Base-by-base conservation (phyloP, 30 jellyfish, hydroid and myxozoan genomes). In the Clytia hemisphaerica region DNA sequence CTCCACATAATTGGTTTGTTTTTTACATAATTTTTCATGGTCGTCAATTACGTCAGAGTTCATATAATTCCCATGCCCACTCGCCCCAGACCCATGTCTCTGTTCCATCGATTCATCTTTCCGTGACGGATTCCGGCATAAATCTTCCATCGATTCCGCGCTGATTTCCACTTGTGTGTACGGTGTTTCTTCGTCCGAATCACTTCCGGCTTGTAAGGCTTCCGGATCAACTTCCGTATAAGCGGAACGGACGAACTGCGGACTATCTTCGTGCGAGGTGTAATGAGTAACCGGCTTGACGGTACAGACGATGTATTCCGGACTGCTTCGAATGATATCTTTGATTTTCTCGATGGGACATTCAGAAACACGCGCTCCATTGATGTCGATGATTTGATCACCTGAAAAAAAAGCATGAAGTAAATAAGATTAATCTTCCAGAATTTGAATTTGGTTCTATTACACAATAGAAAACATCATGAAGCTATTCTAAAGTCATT, bases 261-360 rank as follows among this genome's bases (percentile, higher is more conserved):
- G 93, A 67, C 93, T 85, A 58, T 51, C 76, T 27, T 85, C 96
- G 30, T 78, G 75, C 28, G 64, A 61, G 4, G 83, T 76, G 50
- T 85, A 85, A 69, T 85, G 96, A 1, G 96, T 85, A 37, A 85
- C 94, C 28, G 96, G 96, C 33, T 85, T 85, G 27, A 85, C 96
- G 6, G 96, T 85, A 47, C 96, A 85, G 24, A 85, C 96, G 37
- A 85, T 80, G 48, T 75, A 77, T 14, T 85, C 96, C 25, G 96
- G 96, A n/a, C 93, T 77, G 21, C 79, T 71, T 28, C 75, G 82
- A 34, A 85, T 85, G 0, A 85, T 80, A 12, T 72, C 82, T 72
- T 85, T 85, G 75, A 85, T 85, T 59, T 79, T 71, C 55, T 85
- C 94, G 55, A 85, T 79, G 22, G 93, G 84, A 26, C 85, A 69